phyloP scores from a whole-genome alignment of 1,140 invertebrate genomes.

The Drosophila tsacasi region DNA sequence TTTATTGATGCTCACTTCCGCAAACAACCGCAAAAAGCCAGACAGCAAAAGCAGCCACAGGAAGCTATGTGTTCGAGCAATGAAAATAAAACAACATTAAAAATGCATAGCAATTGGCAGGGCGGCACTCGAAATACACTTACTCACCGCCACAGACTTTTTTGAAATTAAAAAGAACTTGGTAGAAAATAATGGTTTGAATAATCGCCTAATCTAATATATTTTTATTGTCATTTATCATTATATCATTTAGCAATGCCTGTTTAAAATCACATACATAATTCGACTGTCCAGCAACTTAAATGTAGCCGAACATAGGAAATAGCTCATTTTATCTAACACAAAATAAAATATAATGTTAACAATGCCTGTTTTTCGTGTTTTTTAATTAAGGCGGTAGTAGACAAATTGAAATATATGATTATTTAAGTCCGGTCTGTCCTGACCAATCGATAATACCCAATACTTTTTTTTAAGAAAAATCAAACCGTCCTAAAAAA shows the following conservation, averaged over 20 bases:
- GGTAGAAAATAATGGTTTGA: background rate
- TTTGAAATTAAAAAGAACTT: background rate
- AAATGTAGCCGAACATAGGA: background rate
- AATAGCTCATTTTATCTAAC: background rate
- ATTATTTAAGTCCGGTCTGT: background rate
- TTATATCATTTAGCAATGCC: background rate
- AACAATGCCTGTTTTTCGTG: background rate
- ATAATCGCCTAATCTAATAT: background rate
- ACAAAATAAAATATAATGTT: background rate
- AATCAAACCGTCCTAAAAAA: too few relatives aligned
- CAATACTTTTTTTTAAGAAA: too few relatives aligned
- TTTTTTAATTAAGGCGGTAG: background rate
- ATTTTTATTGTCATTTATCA: too few relatives aligned
- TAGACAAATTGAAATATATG: background rate
- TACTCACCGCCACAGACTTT: background rate
- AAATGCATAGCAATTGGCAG: slow-evolving; percentile 2
- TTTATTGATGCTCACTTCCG: slow-evolving; percentile 77
- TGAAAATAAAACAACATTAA: slow-evolving; percentile 36
- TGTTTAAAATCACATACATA: background rate
- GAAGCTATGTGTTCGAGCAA: slow-evolving; percentile 53
- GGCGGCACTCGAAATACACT: slow-evolving; percentile 6
- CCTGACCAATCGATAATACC: too few relatives aligned
- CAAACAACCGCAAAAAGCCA: slow-evolving; percentile 58
- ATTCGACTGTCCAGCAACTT: background rate
- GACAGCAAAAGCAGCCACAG: slow-evolving; percentile 42